Base-by-base conservation (phyloP, 2,888 invertebrate genomes). In the Linnaemya vulpina region DNA sequence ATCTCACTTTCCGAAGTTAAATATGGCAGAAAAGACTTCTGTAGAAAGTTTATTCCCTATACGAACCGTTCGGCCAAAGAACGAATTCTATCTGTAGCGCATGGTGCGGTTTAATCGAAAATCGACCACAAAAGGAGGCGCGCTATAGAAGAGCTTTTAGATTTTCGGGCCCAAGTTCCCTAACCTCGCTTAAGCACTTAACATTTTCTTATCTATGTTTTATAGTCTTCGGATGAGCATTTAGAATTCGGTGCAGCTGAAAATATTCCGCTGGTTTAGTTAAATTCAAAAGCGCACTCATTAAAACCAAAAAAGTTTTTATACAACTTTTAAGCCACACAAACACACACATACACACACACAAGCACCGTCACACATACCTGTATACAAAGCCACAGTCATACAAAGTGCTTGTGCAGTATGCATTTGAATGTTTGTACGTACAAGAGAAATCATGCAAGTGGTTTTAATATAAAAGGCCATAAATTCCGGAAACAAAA, bases 381-480 rank as follows among this genome's bases (percentile, higher is more conserved):
- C 30, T 5, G 5, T 5, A 3, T 5, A 30, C 30, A 30, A 3
- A 30, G 3, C 5, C 5, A 30, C 2, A 30, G 30, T 5, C 30
- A 58, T 35, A 8, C 49, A 30, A 68, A 17, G 40, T n/a, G 55
- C 22, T 4, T 55, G 11, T 11, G 15, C 62, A 35, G 51, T 75
- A 51, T 65, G 20, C 15, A 53, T 22, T 55, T 55, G 4, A 25
- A 40, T 65, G 65, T 49, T 46, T 65, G 49, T 30, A 5, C 40
- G n/a, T 40, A 30, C 22, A 22, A 55, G 0, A 25, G 17, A 62
- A 73, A 35, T 22, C 30, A 60, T 25, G 60, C 53, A 63, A 75
- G 63, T 63, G 40, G 53, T 78, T 71, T 78, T 30, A 60, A 60
- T 62, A 46, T 49, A 78, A 62, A 79, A 63, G 71, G 63, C 53